phyloP scores from a whole-genome alignment of 2,797 vertebrate species.

The Acipenser transmontanus region DNA sequence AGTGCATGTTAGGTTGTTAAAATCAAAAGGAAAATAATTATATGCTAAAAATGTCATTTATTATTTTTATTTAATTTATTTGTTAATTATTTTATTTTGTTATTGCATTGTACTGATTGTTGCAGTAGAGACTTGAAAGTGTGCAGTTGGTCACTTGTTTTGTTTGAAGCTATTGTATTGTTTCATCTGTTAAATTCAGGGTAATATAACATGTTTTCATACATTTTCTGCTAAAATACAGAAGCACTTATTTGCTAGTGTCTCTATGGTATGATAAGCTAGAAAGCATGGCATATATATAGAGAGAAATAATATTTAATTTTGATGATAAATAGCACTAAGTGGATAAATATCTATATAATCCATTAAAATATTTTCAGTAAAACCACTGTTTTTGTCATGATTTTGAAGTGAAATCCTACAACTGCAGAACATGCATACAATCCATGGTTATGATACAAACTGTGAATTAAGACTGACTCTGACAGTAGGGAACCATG shows the following conservation, averaged over 20 bases:
- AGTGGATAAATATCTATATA: conserved; percentile 24
- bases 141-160: not conserved
- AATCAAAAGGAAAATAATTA: conserved; percentile 3
- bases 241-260: conserved; percentile 39
- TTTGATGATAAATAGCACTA: conserved; percentile 20
- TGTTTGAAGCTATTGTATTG: not conserved
- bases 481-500: no score
- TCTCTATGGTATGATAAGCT: conserved; percentile 25
- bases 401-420: not conserved
- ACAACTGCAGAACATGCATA: no score
- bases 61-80: no score
- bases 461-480: no score
- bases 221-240: conserved; percentile 21
- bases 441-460: no score
- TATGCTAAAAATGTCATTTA: not conserved
- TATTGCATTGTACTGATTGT: conserved; percentile 14
- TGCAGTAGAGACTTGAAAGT: conserved; percentile 14
- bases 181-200: conserved; percentile 33
- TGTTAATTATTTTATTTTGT: not conserved
- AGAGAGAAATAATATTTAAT: conserved; percentile 29
- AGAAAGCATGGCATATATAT: conserved; percentile 26
- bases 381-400: conserved; percentile 15
- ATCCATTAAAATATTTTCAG: conserved; percentile 52
- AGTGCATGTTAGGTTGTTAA: not conserved
- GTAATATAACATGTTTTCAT: conserved; percentile 29